Evolutionary conservation across 2,888 invertebrate genomes (phyloP).

Genomic region (Morinoia aosen): DNA sequence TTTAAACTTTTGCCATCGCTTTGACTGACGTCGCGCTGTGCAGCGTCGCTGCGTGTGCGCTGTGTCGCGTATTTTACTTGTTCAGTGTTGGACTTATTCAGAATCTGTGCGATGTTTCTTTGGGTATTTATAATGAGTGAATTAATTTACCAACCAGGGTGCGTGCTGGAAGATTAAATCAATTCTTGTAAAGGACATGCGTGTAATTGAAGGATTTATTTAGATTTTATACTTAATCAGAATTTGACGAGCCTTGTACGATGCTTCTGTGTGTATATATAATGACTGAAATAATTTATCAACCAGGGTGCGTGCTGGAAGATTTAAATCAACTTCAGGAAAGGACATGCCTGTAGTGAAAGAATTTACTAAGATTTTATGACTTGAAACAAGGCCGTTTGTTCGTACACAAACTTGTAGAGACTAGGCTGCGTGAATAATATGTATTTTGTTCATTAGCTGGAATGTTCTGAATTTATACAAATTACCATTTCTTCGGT

Average conservation of each 20-base stretch:
- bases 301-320: too few relatives aligned
- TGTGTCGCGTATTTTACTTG: neutral
- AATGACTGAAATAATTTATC: too few relatives aligned
- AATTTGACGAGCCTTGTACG: too few relatives aligned
- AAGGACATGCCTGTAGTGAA: neutral
- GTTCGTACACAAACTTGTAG: neutral
- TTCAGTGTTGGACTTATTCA: too few relatives aligned
- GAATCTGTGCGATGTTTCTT: too few relatives aligned
- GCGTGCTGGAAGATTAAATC: neutral
- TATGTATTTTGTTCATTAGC: too few relatives aligned
- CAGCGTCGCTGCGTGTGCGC: neutral
- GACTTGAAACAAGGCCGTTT: neutral
- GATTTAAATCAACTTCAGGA: neutral
- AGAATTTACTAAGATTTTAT: neutral
- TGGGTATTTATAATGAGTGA: too few relatives aligned
- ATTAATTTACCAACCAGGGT: too few relatives aligned
- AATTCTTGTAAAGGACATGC: neutral
- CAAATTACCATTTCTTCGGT: too few relatives aligned
- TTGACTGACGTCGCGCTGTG: neutral
- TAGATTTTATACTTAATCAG: too few relatives aligned
- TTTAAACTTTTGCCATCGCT: slow-evolving; percentile 8
- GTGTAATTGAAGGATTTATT: neutral
- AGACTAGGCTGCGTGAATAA: neutral
- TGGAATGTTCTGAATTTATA: too few relatives aligned
- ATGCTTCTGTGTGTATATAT: too few relatives aligned